Conservation (phyloP, 2,797 vertebrate species). For the Gobionotothen gibberifrons region DNA sequence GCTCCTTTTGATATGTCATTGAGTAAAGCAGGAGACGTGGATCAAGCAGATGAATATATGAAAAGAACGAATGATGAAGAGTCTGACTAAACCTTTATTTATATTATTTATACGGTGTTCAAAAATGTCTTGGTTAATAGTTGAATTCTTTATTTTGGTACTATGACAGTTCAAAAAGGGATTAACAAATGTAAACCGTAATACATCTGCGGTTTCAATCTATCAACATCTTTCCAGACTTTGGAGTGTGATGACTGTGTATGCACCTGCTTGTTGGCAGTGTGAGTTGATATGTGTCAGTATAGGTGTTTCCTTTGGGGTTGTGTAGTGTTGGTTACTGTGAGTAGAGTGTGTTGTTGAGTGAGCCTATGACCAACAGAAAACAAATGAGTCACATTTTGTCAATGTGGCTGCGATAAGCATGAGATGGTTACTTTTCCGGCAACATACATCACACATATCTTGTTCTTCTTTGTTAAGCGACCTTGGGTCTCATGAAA, state of each 20-base stretch:
- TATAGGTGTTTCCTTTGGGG: slow-evolving; percentile 35
- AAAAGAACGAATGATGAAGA: not conserved
- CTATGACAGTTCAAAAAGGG: slow-evolving; percentile 21
- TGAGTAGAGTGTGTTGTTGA: slow-evolving; percentile 44
- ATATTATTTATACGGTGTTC: too few relatives aligned
- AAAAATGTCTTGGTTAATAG: slow-evolving; percentile 38
- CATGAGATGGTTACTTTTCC: slow-evolving; percentile 18
- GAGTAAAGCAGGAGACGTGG: not conserved
- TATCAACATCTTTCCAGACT: slow-evolving; percentile 8
- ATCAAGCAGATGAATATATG: not conserved
- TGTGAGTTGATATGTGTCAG: slow-evolving; percentile 14
- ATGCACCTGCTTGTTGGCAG: slow-evolving; percentile 9
- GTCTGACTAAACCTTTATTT: slow-evolving; percentile 19
- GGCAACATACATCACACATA: not conserved
- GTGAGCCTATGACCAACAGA: slow-evolving; percentile 32
- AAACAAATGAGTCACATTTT: slow-evolving; percentile 46
- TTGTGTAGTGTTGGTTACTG: slow-evolving; percentile 29
- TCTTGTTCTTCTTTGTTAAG: too few relatives aligned
- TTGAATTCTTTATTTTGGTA: slow-evolving; percentile 40
- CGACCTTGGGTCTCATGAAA: too few relatives aligned
- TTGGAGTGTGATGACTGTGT: not conserved
- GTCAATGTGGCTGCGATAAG: slow-evolving; percentile 23
- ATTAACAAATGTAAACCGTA: slow-evolving; percentile 8
- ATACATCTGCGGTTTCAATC: not conserved
- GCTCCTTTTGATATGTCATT: not conserved